Conservation (phyloP, 2,113 vertebrate species). For the Pelecanus crispus region DNA sequence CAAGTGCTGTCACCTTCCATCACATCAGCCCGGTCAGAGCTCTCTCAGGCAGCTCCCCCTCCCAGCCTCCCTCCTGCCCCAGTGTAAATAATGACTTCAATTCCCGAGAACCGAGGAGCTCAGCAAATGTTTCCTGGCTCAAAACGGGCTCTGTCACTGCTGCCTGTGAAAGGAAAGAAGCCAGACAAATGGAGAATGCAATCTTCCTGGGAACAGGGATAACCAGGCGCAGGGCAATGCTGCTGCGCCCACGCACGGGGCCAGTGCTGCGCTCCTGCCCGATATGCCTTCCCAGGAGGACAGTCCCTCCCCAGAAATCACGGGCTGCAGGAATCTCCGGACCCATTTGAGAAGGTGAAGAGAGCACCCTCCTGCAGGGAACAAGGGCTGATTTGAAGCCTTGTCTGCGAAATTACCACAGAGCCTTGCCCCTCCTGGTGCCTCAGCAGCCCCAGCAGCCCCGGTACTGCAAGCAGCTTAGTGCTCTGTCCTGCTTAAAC, state of each 20-base stretch:
- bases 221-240: rapidly evolving
- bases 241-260: rapidly evolving
- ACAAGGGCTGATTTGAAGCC: not conserved
- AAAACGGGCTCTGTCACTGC: not conserved
- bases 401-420: rapidly evolving
- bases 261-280: not conserved
- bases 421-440: not conserved
- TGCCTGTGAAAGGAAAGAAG: not conserved
- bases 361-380: not conserved
- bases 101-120: not conserved
- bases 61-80: not conserved
- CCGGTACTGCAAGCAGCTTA: rapidly evolving
- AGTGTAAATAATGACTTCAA: not conserved
- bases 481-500: not conserved
- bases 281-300: rapidly evolving
- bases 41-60: not conserved
- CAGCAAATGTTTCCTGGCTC: not conserved
- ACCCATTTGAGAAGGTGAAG: rapidly evolving
- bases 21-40: slow-evolving; percentile 12
- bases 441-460: not conserved
- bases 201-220: not conserved
- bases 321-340: not conserved
- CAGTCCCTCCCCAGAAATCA: rapidly evolving
- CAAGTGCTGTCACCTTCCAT: slow-evolving; percentile 56
- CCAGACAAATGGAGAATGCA: not conserved